Conservation (phyloP, 1,140 invertebrate species). For the Propsilocerus akamusi region DNA sequence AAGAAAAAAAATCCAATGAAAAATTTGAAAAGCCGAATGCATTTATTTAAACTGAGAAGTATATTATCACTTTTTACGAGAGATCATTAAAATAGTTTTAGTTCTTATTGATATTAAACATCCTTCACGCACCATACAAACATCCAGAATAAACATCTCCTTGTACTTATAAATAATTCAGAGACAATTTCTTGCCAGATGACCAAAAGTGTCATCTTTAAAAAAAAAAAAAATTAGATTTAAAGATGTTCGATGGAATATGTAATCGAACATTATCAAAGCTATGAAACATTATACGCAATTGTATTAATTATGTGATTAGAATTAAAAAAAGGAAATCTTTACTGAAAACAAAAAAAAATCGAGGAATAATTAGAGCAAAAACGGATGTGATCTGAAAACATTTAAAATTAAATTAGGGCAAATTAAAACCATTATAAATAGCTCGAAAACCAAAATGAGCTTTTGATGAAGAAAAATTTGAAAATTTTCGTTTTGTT, state of each 20-base stretch:
- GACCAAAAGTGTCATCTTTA: not conserved
- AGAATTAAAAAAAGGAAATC: not conserved
- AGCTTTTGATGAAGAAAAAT: not conserved
- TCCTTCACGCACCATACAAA: too few relatives aligned
- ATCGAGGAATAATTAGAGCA: too few relatives aligned
- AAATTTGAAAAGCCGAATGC: too few relatives aligned
- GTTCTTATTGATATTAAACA: too few relatives aligned
- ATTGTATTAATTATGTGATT: constrained; percentile 4
- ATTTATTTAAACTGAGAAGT: too few relatives aligned
- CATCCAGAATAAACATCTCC: not conserved
- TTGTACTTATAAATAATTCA: not conserved
- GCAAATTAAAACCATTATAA: not conserved
- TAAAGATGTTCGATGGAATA: not conserved
- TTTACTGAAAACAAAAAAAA: not conserved
- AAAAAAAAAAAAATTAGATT: not conserved
- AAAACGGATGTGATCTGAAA: constrained; percentile 1
- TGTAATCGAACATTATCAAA: not conserved
- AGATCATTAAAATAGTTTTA: too few relatives aligned
- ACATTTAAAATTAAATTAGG: not conserved
- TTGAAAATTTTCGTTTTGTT: not conserved
- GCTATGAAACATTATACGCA: not conserved
- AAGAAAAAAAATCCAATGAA: too few relatives aligned
- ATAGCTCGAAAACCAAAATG: not conserved
- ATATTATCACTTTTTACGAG: too few relatives aligned
- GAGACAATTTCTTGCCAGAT: not conserved